Evolutionary conservation across 1,140 invertebrate genomes (phyloP), one percentile per base, ranked within the genome.

Genomic region (Drosophila ercepeae): DNA sequence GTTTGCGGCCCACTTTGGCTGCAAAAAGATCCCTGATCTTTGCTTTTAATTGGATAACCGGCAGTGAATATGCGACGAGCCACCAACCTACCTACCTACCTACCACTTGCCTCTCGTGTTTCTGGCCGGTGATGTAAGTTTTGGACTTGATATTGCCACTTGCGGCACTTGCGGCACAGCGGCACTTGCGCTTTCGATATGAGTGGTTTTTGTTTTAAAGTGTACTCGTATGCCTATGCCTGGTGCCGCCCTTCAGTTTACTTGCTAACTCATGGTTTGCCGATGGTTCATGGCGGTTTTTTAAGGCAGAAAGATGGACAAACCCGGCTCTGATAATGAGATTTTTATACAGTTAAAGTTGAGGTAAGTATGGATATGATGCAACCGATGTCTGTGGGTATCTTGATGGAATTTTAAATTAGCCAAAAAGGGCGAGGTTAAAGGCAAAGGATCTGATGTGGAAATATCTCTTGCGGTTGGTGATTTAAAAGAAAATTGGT

Each of bases 131-230:
- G 68, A 81, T 77, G 82, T 86, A 88, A 88, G 77, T 60, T 61
- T 73, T 86, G 82, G 77, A 88, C 81, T 86, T 86, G 81, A 86
- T 86, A 88, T 88, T 86, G 81, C 76, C 82, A 81, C 81, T 76
- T 73, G 67, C 29, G 48, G 67, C 67, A 68, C 41, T 45, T 68
- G 68, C 45, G 67, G n/a, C n/a, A n/a, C n/a, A n/a, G 67, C 29
- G 48, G 67, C 67, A 68, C 41, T 45, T 68, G 68, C 45, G 67
- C 61, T 72, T 63, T 42, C 46, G 54, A 39, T 42, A 18, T 8
- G 32, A 64, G 25, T 25, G 49, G 34, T 29, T 11, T 41, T 27
- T 11, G 13, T n/a, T 36, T 57, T 39, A 13, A 19, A 58, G 5
- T 36, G 23, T 41, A 6, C 11, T 13, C 6, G n/a, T n/a, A n/a